Base-by-base conservation (phyloP, 2,888 invertebrate genomes). In the Xanthostigma xanthostigma region DNA sequence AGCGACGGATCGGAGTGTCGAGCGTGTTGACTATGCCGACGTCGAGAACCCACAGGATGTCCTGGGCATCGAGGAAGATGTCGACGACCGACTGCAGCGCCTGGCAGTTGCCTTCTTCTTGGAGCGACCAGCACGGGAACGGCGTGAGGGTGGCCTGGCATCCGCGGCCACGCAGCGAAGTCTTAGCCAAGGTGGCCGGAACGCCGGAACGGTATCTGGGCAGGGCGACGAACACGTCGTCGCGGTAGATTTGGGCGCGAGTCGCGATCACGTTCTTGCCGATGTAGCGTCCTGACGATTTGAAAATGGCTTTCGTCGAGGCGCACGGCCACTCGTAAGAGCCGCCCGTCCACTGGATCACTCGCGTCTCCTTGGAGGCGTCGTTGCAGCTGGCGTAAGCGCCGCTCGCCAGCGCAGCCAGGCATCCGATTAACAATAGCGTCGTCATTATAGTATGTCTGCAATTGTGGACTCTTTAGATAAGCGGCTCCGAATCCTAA, bases 21-120 rank as follows among this genome's bases (percentile, higher is more conserved):
- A 84, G 57, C 0, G 80, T 79, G 54, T 84, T 79, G 0, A 81
- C 74, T 41, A 83, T 72, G 11, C 86, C 86, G 10, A 73, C 74
- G 59, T 86, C 85, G 51, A 86, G 64, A 0, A 79, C 73, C 86
- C 86, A 86, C 9, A 86, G 67, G 52, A 79, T 75, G 43, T 79
- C 78, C 62, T 81, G 73, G 8, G 62, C 53, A 53, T 80, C 79
- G 33, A 76, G 61, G 60, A 72, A 67, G 46, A 84, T 64, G 58
- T 86, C 85, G 0, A 85, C 76, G 2, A 78, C 83, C 47, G 78
- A 83, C 57, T 85, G 83, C 13, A 86, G 64, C 1, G 75, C 75
- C 36, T 72, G 67, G 58, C 74, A 80, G 64, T 75, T 78, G 49
- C 73, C 78, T 54, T 76, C 73, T 56, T 79, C 77, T 59, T 84